Percentiles rank a stretch among this genome's conserved stretches.
These are phyloP conservation scores for Diphyllodes magnificus DNA, from an alignment of 2,113 vertebrate genomes.

Conservation along the genomic window DNA sequence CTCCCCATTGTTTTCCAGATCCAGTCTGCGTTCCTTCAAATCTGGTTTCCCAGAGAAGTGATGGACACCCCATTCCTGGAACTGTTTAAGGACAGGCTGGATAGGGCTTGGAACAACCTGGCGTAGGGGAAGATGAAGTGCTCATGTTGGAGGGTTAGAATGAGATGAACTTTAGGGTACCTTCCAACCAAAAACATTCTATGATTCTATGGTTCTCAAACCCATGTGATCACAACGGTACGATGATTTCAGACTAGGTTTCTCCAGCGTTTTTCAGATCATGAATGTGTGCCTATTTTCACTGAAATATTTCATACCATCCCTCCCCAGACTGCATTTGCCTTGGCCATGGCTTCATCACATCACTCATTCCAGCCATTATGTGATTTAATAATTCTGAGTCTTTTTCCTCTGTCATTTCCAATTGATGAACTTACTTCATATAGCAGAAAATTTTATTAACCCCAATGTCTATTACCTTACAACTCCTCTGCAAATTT, in stretches of 20 bases:
- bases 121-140: neutral
- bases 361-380: neutral
- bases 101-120: neutral
- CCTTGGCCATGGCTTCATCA: neutral
- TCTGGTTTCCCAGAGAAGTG: neutral
- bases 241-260: neutral
- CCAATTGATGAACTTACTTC: neutral
- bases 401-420: neutral
- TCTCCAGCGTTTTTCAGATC: neutral
- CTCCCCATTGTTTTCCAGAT: neutral
- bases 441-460: neutral
- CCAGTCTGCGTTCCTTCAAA: neutral
- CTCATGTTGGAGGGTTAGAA: neutral
- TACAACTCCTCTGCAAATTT: neutral
- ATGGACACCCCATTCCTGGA: neutral
- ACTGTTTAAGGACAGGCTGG: neutral
- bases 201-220: neutral
- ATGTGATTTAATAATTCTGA: neutral
- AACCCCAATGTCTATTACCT: neutral
- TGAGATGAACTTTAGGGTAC: neutral
- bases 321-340: neutral
- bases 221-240: rapidly evolving
- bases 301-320: neutral
- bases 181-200: neutral
- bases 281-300: neutral